Evolutionary conservation across 2,797 vertebrate genomes (phyloP).

Genomic region (Monodelphis domestica): DNA sequence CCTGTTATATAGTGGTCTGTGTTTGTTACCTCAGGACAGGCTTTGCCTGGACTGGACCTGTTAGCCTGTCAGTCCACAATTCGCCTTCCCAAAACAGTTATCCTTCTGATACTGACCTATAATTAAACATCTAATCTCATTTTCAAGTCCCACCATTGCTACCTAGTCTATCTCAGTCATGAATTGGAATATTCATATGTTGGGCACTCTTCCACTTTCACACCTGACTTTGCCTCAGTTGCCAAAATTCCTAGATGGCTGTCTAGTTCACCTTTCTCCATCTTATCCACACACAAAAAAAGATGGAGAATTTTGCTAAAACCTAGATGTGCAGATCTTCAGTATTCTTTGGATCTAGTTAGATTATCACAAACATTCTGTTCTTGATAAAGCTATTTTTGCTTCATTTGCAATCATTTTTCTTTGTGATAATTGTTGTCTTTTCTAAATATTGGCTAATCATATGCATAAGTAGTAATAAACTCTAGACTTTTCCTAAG

Average conservation of each 20-base stretch:
- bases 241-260: neutral
- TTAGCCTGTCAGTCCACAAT: too few relatives aligned
- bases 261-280: neutral
- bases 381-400: neutral
- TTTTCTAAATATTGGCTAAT: neutral
- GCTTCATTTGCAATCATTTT: neutral
- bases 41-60: too few relatives aligned
- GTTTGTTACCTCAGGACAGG: too few relatives aligned
- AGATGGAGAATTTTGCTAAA: too few relatives aligned
- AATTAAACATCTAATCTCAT: too few relatives aligned
- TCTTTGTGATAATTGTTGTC: neutral
- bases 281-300: neutral
- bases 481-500: neutral
- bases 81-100: too few relatives aligned
- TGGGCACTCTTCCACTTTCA: neutral
- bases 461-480: neutral
- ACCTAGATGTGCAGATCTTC: neutral
- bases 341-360: neutral
- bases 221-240: neutral
- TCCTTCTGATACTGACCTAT: too few relatives aligned
- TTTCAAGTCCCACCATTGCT: neutral
- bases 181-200: neutral
- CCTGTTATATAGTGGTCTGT: too few relatives aligned
- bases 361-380: neutral
- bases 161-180: neutral